Evolutionary conservation across 2,888 invertebrate species (phyloP), one percentile per base, ranked within the genome.

Genomic region (Marronus borbonicus): DNA sequence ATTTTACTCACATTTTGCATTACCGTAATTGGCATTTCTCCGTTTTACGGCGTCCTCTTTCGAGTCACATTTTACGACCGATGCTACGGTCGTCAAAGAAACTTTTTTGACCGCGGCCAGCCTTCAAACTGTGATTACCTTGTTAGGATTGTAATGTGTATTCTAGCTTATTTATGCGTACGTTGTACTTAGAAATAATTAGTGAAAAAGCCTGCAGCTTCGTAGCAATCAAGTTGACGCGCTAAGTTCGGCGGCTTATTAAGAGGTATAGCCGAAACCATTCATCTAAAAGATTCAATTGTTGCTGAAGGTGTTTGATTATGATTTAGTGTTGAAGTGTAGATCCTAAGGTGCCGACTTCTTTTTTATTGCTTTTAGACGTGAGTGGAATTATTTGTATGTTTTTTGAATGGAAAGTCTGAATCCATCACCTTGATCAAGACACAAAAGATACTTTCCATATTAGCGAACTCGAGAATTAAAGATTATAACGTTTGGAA

Each of bases 291-390:
- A 31, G 31, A 28, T 31, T 62, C n/a, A 28, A 62, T 62, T 62
- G 62, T 62, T 62, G 28, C 62, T 31, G 62, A 62, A 62, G 62
- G 31, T 62, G 31, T n/a, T 62, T 62, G 14, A 28, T 62, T 62
- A 62, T 62, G 62, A 62, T 28, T 62, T 24, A 28, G 24, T 62
- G 31, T 28, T 62, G 28, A 24, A 14, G 31, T 12, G 8, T 31
- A 62, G 10, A 44, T 44, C 12, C 12, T 12, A 44, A 44, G 10
- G 2, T 44, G 44, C 1, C 0, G 12, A 44, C 12, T 44, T 44
- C 0, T 44, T 12, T 44, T 44, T 44, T 44, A 44, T 12, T 44
- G 12, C 44, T 44, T 44, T 44, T 1, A 2, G 8, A 44, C 12
- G 44, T 44, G 8, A 44, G 8, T 2, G 44, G 8, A 44, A 44